Evolutionary conservation across 2,113 vertebrate species (phyloP).

Genomic region (Paracanthobrama guichenoti): DNA sequence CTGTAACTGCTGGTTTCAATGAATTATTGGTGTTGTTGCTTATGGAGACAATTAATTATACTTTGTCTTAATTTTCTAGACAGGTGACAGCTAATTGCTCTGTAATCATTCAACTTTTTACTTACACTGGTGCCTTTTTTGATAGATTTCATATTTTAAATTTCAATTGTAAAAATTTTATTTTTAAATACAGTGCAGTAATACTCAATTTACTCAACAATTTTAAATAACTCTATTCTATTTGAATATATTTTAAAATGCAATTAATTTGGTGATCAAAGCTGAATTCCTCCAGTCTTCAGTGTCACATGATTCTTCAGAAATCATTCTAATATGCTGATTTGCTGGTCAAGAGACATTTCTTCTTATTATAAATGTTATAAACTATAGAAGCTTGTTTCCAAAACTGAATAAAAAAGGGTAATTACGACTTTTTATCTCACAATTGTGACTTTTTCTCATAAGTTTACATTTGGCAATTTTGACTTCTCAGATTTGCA

Average conservation of each 20-base stretch:
- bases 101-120: not conserved
- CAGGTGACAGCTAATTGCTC: not conserved
- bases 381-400: no score
- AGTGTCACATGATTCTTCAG: not conserved
- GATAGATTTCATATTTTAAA: no score
- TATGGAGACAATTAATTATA: conserved; percentile 4
- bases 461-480: no score
- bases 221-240: not conserved
- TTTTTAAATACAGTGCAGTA: no score
- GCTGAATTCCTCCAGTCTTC: not conserved
- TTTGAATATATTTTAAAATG: not conserved
- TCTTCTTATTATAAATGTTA: no score
- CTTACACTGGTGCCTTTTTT: not conserved
- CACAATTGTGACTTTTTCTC: no score
- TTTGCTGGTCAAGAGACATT: no score
- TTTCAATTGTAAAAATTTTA: no score
- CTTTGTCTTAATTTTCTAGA: not conserved
- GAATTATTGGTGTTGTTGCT: not conserved
- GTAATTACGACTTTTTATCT: no score
- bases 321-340: not conserved
- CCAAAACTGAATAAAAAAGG: no score
- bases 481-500: no score
- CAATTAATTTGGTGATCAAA: not conserved
- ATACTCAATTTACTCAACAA: no score
- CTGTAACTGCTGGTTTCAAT: not conserved